A percentile compares a stretch with the other conserved stretches of the same genome.
Conservation (phyloP, 2,113 vertebrate genomes). For the Tenebrosternarchus preto region DNA sequence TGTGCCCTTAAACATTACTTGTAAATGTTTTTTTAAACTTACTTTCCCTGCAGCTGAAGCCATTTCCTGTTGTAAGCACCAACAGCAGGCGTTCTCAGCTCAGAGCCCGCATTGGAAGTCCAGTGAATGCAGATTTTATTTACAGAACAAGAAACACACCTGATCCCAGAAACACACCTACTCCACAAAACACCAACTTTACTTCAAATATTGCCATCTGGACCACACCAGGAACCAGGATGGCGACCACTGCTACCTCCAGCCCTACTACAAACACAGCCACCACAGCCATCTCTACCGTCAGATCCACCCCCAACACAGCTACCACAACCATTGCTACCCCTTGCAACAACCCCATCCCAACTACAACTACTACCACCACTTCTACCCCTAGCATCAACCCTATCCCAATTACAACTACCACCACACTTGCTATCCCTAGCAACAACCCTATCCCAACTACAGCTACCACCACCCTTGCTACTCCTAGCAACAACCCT, state of each 20-base stretch:
- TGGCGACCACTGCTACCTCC: not conserved
- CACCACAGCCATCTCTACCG: not conserved
- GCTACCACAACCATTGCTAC: not conserved
- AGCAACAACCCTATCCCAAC: conserved; percentile 36
- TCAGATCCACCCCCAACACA: conserved; percentile 28
- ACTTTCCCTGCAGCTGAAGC: conserved; percentile 76
- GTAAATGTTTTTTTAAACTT: too few species aligned
- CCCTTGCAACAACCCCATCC: conserved; percentile 37
- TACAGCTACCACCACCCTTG: not conserved
- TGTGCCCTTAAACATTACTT: not conserved
- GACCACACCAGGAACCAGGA: not conserved
- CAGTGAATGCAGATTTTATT: conserved; percentile 66
- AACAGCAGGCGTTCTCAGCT: conserved; percentile 78
- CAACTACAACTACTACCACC: not conserved
- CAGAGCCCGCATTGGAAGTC: conserved; percentile 66
- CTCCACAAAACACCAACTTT: conserved; percentile 31
- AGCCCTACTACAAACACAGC: not conserved
- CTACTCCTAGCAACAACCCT: conserved; percentile 20
- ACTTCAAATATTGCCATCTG: conserved; percentile 50
- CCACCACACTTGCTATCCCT: not conserved
- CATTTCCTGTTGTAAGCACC: conserved; percentile 75
- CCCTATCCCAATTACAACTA: not conserved
- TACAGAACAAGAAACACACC: conserved; percentile 67
- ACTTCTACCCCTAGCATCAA: conserved; percentile 22
- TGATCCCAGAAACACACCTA: conserved; percentile 24